Evolutionary conservation across 2,797 vertebrate genomes (phyloP).

Genomic region (Harpagifer antarcticus): DNA sequence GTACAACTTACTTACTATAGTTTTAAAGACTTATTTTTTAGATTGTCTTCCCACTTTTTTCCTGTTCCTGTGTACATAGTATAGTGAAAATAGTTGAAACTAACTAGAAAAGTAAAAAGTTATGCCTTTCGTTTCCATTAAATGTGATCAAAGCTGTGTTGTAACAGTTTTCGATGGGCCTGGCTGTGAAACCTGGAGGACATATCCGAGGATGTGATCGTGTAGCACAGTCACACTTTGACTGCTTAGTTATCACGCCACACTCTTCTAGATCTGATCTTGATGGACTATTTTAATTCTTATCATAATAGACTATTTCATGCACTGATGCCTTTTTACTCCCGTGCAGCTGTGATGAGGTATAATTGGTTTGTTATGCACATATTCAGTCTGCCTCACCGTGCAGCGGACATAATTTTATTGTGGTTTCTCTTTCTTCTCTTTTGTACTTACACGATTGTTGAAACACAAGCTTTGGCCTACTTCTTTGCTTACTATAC

Average conservation of each 20-base stretch:
- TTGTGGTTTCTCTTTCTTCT: constrained; percentile 61
- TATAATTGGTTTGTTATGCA: constrained; percentile 81
- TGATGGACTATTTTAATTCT: constrained; percentile 83
- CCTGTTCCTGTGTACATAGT: neutral
- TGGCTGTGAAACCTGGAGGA: constrained; percentile 64
- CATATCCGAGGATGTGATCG: constrained; percentile 57
- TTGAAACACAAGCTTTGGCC: constrained; percentile 31
- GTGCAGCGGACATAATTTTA: constrained; percentile 50
- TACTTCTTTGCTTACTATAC: constrained; percentile 23
- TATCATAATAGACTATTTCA: constrained; percentile 84
- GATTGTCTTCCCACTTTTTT: constrained; percentile 2
- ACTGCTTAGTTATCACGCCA: constrained; percentile 68
- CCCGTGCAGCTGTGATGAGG: constrained; percentile 68
- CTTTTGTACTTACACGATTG: constrained; percentile 58
- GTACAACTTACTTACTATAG: constrained; percentile 3
- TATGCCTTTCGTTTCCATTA: constrained; percentile 63
- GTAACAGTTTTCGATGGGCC: constrained; percentile 60
- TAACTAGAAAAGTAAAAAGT: constrained; percentile 28
- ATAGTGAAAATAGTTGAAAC: constrained; percentile 8
- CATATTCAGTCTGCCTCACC: constrained; percentile 58
- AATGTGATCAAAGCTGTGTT: constrained; percentile 73
- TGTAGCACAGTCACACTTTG: constrained; percentile 53
- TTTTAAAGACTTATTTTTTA: neutral
- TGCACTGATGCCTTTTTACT: constrained; percentile 73
- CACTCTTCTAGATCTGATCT: constrained; percentile 70